Conservation (phyloP, 2,888 invertebrate genomes). For the Sphecodes monilicornis region DNA sequence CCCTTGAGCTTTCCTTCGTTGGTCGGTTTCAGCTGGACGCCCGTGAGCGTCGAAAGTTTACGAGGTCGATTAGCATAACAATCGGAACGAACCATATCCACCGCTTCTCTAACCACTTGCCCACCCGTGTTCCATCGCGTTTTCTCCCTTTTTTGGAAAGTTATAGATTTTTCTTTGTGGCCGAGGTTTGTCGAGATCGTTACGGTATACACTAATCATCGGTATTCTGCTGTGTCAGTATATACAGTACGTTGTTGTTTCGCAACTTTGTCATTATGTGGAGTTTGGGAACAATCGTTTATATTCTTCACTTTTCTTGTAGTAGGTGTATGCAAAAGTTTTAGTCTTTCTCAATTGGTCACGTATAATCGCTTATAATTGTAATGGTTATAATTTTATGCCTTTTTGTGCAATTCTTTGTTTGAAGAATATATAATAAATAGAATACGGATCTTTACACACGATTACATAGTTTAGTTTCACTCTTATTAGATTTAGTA, state of each 20-base stretch:
- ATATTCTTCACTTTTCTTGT: too few relatives aligned
- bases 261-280: neutral
- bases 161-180: neutral
- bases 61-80: slow-evolving; percentile 58
- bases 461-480: too few relatives aligned
- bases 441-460: too few relatives aligned
- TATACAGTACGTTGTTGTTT: neutral
- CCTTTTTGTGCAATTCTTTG: too few relatives aligned
- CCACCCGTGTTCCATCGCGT: slow-evolving; percentile 39
- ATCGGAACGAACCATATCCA: slow-evolving; percentile 34
- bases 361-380: too few relatives aligned
- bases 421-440: too few relatives aligned
- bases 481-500: too few relatives aligned
- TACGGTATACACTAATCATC: neutral
- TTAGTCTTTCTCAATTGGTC: too few relatives aligned
- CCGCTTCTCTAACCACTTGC: slow-evolving; percentile 36
- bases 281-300: neutral
- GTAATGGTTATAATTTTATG: too few relatives aligned
- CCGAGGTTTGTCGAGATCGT: neutral
- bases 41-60: slow-evolving; percentile 50
- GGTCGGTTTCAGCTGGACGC: slow-evolving; percentile 27
- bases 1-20: slow-evolving; percentile 22
- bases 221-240: neutral
- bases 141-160: neutral
- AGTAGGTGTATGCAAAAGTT: too few relatives aligned